Percentiles rank a stretch among this genome's conserved stretches.
Conservation (phyloP, 2,888 invertebrate species). For the Rosalia funebris region DNA sequence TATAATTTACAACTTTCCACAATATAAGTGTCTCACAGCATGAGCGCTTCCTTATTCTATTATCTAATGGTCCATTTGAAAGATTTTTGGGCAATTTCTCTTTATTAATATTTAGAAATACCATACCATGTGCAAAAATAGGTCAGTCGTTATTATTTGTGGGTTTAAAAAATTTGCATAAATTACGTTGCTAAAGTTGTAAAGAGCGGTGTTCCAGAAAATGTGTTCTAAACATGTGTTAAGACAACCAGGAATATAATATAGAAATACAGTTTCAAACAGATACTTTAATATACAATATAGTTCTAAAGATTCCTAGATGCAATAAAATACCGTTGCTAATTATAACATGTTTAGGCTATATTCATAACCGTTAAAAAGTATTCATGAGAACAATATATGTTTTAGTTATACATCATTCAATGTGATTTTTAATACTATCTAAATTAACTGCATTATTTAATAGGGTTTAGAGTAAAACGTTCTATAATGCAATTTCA, state of each 20-base stretch:
- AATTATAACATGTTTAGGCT: too few relatives aligned
- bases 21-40: constrained; percentile 43
- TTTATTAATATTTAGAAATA: constrained; percentile 40
- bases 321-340: too few relatives aligned
- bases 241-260: neutral
- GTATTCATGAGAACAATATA: too few relatives aligned
- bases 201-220: constrained; percentile 32
- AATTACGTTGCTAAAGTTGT: constrained; percentile 25
- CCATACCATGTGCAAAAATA: constrained; percentile 46
- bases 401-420: too few relatives aligned
- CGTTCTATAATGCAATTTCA: too few relatives aligned
- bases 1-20: constrained; percentile 50
- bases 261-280: too few relatives aligned
- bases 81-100: constrained; percentile 29
- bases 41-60: constrained; percentile 42
- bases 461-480: too few relatives aligned
- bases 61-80: constrained; percentile 36
- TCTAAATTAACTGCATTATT: too few relatives aligned
- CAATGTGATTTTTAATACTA: too few relatives aligned
- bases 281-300: too few relatives aligned
- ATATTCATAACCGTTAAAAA: too few relatives aligned
- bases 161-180: constrained; percentile 26
- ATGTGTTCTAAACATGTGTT: constrained; percentile 33
- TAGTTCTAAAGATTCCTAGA: too few relatives aligned
- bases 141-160: constrained; percentile 43